Conservation (phyloP, 2,113 vertebrate species). For the Archocentrus centrarchus region DNA sequence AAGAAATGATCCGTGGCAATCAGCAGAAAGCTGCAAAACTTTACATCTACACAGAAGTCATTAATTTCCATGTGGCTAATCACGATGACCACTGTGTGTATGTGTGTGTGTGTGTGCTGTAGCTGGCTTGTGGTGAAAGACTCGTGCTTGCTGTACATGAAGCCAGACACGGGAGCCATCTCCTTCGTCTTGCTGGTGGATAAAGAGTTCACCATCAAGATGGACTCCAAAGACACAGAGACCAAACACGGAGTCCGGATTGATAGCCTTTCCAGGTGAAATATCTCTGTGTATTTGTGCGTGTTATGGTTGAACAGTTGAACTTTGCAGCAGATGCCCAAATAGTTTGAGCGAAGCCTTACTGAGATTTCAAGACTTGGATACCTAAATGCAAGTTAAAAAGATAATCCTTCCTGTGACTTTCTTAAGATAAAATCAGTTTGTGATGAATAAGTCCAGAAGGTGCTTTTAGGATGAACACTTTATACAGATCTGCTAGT, state of each 20-base stretch:
- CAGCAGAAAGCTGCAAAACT: neutral
- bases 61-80: neutral
- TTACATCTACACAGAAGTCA: neutral
- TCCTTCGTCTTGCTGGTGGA: conserved; percentile 94
- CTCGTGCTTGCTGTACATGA: conserved; percentile 95
- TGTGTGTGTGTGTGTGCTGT: conserved; percentile 27
- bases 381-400: neutral
- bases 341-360: neutral
- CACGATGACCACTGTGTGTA: neutral
- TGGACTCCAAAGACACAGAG: conserved; percentile 94
- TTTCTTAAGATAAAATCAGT: neutral
- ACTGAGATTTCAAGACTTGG: neutral
- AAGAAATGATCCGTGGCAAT: conserved; percentile 21
- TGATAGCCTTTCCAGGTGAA: conserved; percentile 89
- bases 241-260: conserved; percentile 93
- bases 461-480: neutral
- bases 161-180: conserved; percentile 90
- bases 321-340: neutral
- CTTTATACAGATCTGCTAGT: neutral
- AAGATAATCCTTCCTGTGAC: neutral
- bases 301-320: neutral
- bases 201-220: conserved; percentile 94
- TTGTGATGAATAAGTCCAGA: neutral
- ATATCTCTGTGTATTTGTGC: neutral
- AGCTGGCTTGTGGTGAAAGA: conserved; percentile 99